Conservation (phyloP, 2,113 vertebrate species). For the Piprites chloris region DNA sequence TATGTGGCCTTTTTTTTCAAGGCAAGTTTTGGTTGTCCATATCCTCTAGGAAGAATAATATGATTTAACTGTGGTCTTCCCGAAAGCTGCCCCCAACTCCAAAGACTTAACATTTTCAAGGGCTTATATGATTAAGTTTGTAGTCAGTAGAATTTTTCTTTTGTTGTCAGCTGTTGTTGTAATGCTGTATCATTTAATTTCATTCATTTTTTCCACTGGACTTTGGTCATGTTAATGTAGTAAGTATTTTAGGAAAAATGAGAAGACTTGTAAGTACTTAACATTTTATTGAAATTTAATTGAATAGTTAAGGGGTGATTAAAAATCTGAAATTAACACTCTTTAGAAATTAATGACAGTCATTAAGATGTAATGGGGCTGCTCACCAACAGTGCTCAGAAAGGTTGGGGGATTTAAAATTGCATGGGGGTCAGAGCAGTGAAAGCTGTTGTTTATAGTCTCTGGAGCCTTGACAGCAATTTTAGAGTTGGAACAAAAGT, state of each 20-base stretch:
- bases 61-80: not conserved
- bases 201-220: conserved; percentile 76
- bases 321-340: conserved; percentile 96
- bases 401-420: conserved; percentile 89
- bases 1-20: not conserved
- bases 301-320: conserved; percentile 92
- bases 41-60: not conserved
- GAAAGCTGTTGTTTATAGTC: conserved; percentile 85
- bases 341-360: conserved; percentile 91
- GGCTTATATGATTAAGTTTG: conserved; percentile 12
- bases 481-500: conserved; percentile 79
- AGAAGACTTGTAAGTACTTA: conserved; percentile 87
- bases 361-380: conserved; percentile 95
- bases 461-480: conserved; percentile 80
- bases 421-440: conserved; percentile 86
- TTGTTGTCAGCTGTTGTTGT: conserved; percentile 62
- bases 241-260: conserved; percentile 88
- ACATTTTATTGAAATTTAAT: conserved; percentile 94
- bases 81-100: not conserved
- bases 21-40: not conserved
- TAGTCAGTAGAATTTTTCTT: conserved; percentile 33
- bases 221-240: conserved; percentile 80
- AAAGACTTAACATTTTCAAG: conserved; percentile 5
- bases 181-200: conserved; percentile 70
- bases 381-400: conserved; percentile 83